phyloP scores from a whole-genome alignment of 1,140 invertebrate species.

The Homalodisca vitripennis region DNA sequence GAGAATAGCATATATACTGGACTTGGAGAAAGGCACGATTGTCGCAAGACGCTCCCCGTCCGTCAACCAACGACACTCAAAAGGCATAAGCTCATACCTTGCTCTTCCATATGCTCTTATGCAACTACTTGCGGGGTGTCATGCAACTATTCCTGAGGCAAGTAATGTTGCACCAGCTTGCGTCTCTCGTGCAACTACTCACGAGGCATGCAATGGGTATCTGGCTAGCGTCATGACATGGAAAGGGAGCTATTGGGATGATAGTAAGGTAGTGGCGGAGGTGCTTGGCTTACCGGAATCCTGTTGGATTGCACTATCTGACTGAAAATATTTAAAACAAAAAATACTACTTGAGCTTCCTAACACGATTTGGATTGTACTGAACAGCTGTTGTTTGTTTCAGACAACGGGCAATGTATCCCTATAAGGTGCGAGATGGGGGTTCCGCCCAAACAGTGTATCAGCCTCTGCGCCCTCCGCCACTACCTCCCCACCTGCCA shows the following conservation, averaged over 20 bases:
- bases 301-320: neutral
- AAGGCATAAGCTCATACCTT: no score
- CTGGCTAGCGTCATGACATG: neutral
- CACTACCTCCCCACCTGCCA: constrained; percentile 6
- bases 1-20: no score
- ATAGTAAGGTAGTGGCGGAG: neutral
- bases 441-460: constrained; percentile 2
- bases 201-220: neutral
- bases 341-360: neutral
- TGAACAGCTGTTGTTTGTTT: neutral
- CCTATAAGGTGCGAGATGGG: constrained; percentile 10
- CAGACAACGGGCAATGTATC: constrained; percentile 16
- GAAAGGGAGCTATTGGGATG: neutral
- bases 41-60: no score
- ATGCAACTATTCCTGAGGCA: no score
- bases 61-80: no score
- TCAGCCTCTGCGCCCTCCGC: neutral
- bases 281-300: neutral
- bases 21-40: no score
- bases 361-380: neutral
- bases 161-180: no score
- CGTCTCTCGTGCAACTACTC: no score
- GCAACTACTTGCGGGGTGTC: no score
- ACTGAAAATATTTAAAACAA: neutral
- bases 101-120: no score